Evolutionary conservation across 2,888 invertebrate genomes (phyloP).

Genomic region (Arctia plantaginis): DNA sequence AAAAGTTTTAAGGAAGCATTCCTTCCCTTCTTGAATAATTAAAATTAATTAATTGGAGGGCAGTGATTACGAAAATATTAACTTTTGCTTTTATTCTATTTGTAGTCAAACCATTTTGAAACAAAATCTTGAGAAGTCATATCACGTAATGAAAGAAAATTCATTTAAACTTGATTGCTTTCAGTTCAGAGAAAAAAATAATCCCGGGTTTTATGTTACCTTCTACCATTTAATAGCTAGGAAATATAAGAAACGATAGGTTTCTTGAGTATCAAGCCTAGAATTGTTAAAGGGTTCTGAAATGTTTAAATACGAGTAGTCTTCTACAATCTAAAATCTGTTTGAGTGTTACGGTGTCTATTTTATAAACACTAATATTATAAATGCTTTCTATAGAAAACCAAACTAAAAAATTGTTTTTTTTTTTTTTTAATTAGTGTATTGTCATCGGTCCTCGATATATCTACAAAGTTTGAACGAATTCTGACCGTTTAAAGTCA

Average conservation of each 20-base stretch:
- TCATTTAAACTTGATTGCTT: conserved; percentile 1
- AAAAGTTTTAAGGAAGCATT: conserved; percentile 56
- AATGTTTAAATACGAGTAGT: neutral
- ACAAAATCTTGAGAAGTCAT: conserved; percentile 10
- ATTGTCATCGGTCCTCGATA: too few species aligned
- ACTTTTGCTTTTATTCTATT: conserved; percentile 33
- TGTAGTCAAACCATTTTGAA: conserved; percentile 22
- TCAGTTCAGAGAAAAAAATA: neutral
- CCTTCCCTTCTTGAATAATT: conserved; percentile 53
- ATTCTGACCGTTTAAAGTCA: too few species aligned
- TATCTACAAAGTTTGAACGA: too few species aligned
- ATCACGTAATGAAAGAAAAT: conserved; percentile 3
- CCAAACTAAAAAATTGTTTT: too few species aligned
- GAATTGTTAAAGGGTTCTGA: neutral
- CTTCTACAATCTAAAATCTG: too few species aligned
- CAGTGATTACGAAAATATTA: conserved; percentile 37
- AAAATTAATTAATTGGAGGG: conserved; percentile 51
- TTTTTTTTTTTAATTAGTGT: too few species aligned
- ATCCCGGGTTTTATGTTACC: neutral
- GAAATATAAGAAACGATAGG: neutral
- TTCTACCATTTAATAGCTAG: neutral
- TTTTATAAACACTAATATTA: too few species aligned
- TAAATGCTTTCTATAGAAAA: too few species aligned
- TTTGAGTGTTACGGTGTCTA: too few species aligned
- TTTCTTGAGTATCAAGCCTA: neutral